Evolutionary conservation across 1,140 invertebrate species (phyloP).

Genomic region (Heliconius melpomene): DNA sequence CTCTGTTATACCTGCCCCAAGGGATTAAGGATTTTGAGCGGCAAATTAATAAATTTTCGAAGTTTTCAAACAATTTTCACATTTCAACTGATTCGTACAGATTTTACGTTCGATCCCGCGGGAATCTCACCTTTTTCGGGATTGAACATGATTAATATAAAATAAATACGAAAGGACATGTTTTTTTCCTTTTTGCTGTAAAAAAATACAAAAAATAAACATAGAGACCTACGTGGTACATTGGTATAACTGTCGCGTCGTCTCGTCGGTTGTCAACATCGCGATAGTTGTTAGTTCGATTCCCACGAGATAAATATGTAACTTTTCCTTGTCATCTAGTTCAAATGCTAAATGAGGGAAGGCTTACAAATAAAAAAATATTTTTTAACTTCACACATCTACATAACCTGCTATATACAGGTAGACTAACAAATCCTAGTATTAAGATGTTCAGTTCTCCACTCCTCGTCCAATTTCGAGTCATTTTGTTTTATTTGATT

Average conservation of each 20-base stretch:
- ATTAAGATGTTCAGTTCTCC: not conserved
- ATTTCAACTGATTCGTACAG: not conserved
- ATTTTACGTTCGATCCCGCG: not conserved
- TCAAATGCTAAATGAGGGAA: no score
- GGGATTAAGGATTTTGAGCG: not conserved
- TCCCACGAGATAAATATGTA: not conserved
- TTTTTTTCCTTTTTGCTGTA: not conserved
- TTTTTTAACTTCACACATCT: no score
- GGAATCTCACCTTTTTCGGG: not conserved
- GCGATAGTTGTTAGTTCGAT: not conserved
- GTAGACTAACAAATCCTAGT: no score
- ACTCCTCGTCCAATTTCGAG: not conserved
- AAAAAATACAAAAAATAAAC: no score
- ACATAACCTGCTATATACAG: no score
- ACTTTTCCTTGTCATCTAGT: not conserved
- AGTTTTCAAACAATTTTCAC: not conserved
- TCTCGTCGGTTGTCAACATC: no score
- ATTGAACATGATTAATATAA: not conserved
- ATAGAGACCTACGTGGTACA: not conserved
- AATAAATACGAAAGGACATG: not conserved
- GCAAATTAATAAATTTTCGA: not conserved
- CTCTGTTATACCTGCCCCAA: not conserved
- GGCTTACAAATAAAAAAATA: no score
- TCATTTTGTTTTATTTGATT: not conserved
- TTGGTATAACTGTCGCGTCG: no score